Conservation (phyloP, 2,113 vertebrate species). For the Vulpes lagopus region DNA sequence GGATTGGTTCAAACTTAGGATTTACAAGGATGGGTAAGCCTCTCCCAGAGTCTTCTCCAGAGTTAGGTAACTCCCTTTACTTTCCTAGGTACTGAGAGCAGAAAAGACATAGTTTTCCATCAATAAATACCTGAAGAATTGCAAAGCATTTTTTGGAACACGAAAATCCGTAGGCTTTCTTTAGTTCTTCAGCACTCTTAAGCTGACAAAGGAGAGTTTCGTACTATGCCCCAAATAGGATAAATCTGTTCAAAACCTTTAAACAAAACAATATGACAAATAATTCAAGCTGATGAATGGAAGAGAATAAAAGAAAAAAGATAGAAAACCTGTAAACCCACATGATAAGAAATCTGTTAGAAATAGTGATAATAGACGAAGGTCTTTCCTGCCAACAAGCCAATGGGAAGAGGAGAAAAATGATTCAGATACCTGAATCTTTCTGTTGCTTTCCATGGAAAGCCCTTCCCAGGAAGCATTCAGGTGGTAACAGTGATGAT, state of each 20-base stretch:
- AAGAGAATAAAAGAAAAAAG: conserved; percentile 25
- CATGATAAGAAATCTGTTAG: conserved; percentile 9
- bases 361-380: not conserved
- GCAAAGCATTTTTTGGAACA: conserved; percentile 39
- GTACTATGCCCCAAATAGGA: conserved; percentile 48
- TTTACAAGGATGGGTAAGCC: conserved; percentile 47
- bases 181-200: conserved; percentile 48
- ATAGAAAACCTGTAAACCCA: not conserved
- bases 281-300: conserved; percentile 17
- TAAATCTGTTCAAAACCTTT: conserved; percentile 28
- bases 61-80: conserved; percentile 49
- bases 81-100: conserved; percentile 2
- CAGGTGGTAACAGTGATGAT: not conserved
- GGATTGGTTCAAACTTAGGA: conserved; percentile 10
- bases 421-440: not conserved
- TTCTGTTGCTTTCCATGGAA: not conserved
- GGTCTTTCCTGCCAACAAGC: not conserved
- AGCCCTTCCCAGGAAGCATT: conserved; percentile 26
- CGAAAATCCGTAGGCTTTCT: conserved; percentile 48
- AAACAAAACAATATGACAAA: conserved; percentile 45
- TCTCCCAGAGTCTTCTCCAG: conserved; percentile 26
- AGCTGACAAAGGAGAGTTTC: not conserved
- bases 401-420: conserved; percentile 31
- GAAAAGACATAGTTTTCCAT: conserved; percentile 26
- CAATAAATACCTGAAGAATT: conserved; percentile 30